phyloP scores from a whole-genome alignment of 1,140 invertebrate species.

The Meloidogyne floridensis region DNA sequence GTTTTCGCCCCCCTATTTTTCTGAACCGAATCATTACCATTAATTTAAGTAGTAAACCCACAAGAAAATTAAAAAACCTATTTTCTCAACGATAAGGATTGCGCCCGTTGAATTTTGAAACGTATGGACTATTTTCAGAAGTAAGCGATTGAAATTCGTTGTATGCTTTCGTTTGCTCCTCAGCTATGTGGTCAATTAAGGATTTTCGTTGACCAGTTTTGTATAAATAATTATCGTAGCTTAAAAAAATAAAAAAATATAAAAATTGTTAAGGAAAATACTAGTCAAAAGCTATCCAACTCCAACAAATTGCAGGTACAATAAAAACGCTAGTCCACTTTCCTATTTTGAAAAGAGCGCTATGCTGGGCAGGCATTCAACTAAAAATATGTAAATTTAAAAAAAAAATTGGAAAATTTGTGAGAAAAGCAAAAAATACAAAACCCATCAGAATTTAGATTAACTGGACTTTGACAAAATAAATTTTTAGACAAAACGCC shows the following conservation, averaged over 20 bases:
- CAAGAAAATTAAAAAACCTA: not conserved
- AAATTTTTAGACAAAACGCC: not conserved
- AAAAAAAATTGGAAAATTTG: not conserved
- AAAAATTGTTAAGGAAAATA: not conserved
- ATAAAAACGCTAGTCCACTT: not conserved
- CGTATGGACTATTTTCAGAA: not conserved
- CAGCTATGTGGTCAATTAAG: not conserved
- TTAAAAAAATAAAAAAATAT: not conserved
- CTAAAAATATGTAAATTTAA: not conserved
- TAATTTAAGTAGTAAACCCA: no score
- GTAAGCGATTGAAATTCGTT: not conserved
- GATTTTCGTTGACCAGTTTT: not conserved
- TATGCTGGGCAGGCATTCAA: not conserved
- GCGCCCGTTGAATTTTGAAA: not conserved
- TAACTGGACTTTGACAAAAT: not conserved
- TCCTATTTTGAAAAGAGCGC: not conserved
- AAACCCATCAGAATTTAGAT: not conserved
- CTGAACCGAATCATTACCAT: no score
- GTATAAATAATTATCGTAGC: conserved; percentile 9
- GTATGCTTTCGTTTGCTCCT: not conserved
- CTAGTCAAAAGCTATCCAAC: not conserved
- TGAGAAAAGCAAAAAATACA: not conserved
- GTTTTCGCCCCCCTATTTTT: no score
- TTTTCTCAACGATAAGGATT: conserved; percentile 1
- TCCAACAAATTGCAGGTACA: not conserved